Base-by-base conservation (phyloP, 1,140 invertebrate genomes). In the Drosophila sp. region DNA sequence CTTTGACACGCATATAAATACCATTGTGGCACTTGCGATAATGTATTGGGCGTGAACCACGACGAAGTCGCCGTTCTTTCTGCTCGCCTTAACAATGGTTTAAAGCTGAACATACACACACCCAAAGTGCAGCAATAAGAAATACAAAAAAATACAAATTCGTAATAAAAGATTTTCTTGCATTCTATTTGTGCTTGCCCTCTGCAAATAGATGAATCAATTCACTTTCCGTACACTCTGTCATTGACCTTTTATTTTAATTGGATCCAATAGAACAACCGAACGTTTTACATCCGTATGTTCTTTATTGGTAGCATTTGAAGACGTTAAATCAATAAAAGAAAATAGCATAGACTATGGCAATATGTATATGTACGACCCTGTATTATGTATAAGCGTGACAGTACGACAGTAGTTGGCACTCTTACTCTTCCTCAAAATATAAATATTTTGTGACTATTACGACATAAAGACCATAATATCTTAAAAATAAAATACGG, bases 211-310 rank as follows among this genome's bases (percentile, higher is more conserved):
- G 70, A 77, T 83, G 72, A 84, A 83, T 81, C 70, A 78, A 84
- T 87, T 78, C 65, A 62, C 58, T 61, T 54, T 64, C 50, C 48
- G 38, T 46, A 21, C 48, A 53, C 29, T 45, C 41, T 34, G 58
- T 77, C 38, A 43, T 40, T 74, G 82, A 84, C 81, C 81, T 84
- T 78, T 78, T 50, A 62, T 76, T 73, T 83, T 32, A 70, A 66
- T 77, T 67, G 54, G 25, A 18, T 43, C 14, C 25, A 21, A 14
- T 25, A 43, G 9, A 4, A n/a, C 8, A 59, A 40, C 8, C 36
- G 18, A 32, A 72, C 34, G 41, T 11, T 78, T 82, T 82, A 78
- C 65, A 82, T 81, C 81, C 64, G 21, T 25, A 7, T 32, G 1
- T 25, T 27, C 7, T 48, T 32, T 27, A 41, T 18, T 29, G 50